Conservation (phyloP, 2,113 vertebrate species). For the Microtus pennsylvanicus region DNA sequence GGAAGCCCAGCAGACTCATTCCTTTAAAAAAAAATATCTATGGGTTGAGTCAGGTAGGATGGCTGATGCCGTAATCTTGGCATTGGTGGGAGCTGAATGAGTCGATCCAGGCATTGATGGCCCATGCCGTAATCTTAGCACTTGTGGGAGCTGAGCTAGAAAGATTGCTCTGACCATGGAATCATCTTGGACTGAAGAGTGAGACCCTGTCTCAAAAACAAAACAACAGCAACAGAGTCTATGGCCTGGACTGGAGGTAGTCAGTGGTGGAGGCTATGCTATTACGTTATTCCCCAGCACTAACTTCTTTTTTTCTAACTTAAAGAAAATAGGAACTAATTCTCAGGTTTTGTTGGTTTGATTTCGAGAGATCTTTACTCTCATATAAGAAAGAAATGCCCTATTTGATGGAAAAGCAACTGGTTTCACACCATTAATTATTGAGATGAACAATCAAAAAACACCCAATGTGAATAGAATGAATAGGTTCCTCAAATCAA, state of each 20-base stretch:
- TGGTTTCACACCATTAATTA: conserved; percentile 6
- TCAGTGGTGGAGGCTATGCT: neutral
- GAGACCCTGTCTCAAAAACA: neutral
- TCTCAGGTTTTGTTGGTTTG: neutral
- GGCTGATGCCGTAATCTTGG: neutral
- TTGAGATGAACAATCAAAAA: conserved; percentile 28
- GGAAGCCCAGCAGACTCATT: neutral
- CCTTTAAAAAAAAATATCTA: neutral
- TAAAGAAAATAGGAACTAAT: neutral
- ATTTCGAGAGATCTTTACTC: neutral
- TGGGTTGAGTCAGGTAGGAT: neutral
- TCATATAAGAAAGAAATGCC: neutral
- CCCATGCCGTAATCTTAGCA: neutral
- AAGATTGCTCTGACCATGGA: neutral
- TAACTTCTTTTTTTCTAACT: neutral
- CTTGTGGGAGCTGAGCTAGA: neutral
- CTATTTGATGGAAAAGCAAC: neutral
- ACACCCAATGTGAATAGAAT: neutral
- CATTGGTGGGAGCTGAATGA: neutral
- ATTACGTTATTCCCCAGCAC: neutral
- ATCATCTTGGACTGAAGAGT: neutral
- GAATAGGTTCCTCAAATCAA: neutral
- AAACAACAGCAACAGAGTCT: neutral
- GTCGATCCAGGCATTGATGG: neutral
- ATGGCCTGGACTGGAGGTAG: neutral